Percentiles rank a stretch among this genome's conserved stretches.
These are phyloP conservation scores for Pandemis cinnamomeana DNA, from an alignment of 2,888 invertebrate species.

Conservation along the genomic window DNA sequence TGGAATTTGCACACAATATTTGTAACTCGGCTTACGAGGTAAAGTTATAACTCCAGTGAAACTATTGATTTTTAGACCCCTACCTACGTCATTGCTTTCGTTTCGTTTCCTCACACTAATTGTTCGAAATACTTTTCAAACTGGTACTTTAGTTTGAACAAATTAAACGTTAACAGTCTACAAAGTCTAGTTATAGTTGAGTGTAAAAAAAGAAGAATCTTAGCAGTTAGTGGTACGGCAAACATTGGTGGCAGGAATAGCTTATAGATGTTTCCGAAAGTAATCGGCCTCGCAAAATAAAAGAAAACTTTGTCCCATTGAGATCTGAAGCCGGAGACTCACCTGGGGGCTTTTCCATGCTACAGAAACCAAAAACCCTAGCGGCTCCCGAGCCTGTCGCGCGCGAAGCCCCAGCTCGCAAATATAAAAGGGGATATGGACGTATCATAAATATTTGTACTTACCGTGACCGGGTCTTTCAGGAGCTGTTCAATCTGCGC, in stretches of 20 bases:
- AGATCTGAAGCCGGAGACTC: no score
- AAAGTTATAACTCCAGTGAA: conserved; percentile 2
- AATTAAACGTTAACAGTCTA: background rate
- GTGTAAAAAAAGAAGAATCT: no score
- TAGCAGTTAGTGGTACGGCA: no score
- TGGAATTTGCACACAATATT: background rate
- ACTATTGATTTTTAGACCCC: conserved; percentile 24
- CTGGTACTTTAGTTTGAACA: background rate
- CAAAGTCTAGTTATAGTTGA: no score
- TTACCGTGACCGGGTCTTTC: conserved; percentile 77
- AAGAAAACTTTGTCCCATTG: background rate
- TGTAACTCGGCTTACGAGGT: conserved; percentile 12
- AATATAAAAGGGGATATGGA: no score
- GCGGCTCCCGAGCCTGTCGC: no score
- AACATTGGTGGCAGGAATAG: no score
- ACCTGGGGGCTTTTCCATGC: no score
- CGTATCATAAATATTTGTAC: conserved; percentile 33
- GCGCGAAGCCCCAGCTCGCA: no score
- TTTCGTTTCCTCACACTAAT: background rate
- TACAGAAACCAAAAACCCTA: no score
- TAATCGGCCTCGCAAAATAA: no score
- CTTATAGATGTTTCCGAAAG: no score
- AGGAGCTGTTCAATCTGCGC: conserved; percentile 76
- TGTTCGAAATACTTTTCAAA: background rate
- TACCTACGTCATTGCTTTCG: background rate